Evolutionary conservation across 1,140 invertebrate genomes (phyloP), one percentile per base, ranked within the genome.

Genomic region (Camponotus vicinus): DNA sequence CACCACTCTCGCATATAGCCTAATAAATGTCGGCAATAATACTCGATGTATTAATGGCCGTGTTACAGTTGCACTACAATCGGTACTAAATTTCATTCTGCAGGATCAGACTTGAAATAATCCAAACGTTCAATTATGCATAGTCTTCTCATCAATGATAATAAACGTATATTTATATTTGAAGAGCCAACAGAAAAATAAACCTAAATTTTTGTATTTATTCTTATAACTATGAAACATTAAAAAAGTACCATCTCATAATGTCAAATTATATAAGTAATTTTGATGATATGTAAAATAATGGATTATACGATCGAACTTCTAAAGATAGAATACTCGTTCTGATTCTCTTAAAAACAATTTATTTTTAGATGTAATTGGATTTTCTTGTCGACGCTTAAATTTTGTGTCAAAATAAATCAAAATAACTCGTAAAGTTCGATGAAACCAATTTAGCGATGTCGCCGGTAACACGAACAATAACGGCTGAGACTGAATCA

Each of bases 1-100:
- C 42, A 75, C 79, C 27, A 73, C 32, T 8, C 40, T 83, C n/a
- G 55, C 40, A 40, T 73, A 63, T 61, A 63, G 79, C 69, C 37
- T 83, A 75, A 83, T 83, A 83, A 83, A 83, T 63, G 79, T 83
- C 69, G 69, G 13, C 42, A 45, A 55, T 83, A 83, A 83, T 83
- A 40, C 40, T 45, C 79, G 69, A 61, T 61, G 69, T 83, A 83
- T 83, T 83, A 83, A 83, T 83, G 55, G 79, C 15, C 13, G 55
- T 27, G 49, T 59, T 82, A 73, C 55, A 70, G 37, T 57, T 70
- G 34, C 64, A 15, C 21, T 59, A 82, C 11, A 61, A 42, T 83
- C 69, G 69, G 69, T 42, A 83, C 69, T 83, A 83, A 83, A 83
- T 83, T 83, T 83, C 55, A 15, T 83, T 83, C 55, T 13, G 13